These are phyloP conservation scores for Gallinago media DNA, from an alignment of 2,113 vertebrate genomes.

Conservation along the genomic window DNA sequence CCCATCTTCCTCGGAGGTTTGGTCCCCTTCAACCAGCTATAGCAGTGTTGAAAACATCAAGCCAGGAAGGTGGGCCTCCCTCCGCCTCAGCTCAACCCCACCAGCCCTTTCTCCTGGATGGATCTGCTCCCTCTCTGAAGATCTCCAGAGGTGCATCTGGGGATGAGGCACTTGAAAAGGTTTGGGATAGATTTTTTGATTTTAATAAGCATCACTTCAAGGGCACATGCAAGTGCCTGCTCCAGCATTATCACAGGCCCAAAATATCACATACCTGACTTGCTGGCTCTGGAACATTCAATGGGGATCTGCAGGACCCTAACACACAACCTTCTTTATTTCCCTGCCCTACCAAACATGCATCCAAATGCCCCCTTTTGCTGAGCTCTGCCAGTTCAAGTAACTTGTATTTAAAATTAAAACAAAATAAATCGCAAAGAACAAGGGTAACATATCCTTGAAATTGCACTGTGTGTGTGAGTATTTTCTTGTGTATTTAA, in stretches of 20 bases:
- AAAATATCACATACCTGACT: not conserved
- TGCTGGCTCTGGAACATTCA: not conserved
- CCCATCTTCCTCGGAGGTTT: conserved; percentile 98
- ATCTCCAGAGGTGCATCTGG: not conserved
- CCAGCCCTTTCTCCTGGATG: not conserved
- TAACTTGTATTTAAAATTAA: not conserved
- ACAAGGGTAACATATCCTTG: not conserved
- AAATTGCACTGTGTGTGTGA: not conserved
- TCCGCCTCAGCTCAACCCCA: not conserved
- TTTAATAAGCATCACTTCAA: not conserved
- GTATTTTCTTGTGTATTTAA: not conserved
- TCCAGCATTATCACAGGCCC: not conserved
- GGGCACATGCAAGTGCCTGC: accelerated
- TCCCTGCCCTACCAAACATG: not conserved
- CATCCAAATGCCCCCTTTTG: accelerated
- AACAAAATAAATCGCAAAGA: not conserved
- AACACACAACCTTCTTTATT: not conserved
- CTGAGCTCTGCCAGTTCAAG: not conserved
- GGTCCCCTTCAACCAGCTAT: conserved; percentile 99
- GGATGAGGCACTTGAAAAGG: not conserved
- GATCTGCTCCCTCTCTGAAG: not conserved
- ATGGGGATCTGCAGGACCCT: not conserved
- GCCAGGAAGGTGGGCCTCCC: not conserved
- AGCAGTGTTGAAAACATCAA: conserved; percentile 80
- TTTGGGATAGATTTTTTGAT: not conserved